Percentiles rank a stretch among this genome's conserved stretches.
These are phyloP conservation scores for Perizoma flavofasciatum DNA, from an alignment of 2,888 invertebrate genomes.

Conservation along the genomic window DNA sequence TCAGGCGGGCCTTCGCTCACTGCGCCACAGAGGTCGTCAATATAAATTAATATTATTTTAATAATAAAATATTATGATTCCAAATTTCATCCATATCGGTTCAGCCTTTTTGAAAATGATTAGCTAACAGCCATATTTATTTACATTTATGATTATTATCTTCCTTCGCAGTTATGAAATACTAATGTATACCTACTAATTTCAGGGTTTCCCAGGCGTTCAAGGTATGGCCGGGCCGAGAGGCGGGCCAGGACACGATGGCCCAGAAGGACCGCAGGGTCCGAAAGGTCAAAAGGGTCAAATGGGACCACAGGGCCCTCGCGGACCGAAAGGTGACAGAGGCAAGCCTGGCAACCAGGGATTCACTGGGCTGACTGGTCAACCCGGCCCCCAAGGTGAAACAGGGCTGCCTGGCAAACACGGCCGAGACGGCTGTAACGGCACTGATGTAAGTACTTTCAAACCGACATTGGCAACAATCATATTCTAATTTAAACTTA, in stretches of 20 bases:
- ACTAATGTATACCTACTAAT: neutral
- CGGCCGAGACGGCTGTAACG: constrained; percentile 98
- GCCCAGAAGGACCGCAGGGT: constrained; percentile 93
- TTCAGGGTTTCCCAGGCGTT: constrained; percentile 89
- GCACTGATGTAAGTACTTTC: constrained; percentile 92
- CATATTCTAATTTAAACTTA: too few relatives aligned
- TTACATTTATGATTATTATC: too few relatives aligned
- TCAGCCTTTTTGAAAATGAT: too few relatives aligned
- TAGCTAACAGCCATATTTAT: too few relatives aligned
- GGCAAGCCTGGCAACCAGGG: constrained; percentile 95
- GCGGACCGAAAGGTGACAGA: constrained; percentile 93
- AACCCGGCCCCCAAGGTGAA: constrained; percentile 87
- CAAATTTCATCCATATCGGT: too few relatives aligned
- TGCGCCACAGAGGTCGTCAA: too few relatives aligned
- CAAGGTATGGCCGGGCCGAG: constrained; percentile 89
- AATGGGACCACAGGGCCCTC: constrained; percentile 90
- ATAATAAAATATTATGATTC: too few relatives aligned
- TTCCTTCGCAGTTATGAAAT: too few relatives aligned
- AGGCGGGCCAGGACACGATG: constrained; percentile 92
- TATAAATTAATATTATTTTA: too few relatives aligned
- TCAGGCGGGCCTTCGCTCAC: too few relatives aligned
- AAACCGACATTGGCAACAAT: neutral
- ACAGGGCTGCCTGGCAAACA: constrained; percentile 90
- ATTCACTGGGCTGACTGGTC: constrained; percentile 93
- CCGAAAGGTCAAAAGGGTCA: constrained; percentile 96